Base-by-base conservation (phyloP, 2,113 vertebrate genomes). In the Ardeotis arabs region DNA sequence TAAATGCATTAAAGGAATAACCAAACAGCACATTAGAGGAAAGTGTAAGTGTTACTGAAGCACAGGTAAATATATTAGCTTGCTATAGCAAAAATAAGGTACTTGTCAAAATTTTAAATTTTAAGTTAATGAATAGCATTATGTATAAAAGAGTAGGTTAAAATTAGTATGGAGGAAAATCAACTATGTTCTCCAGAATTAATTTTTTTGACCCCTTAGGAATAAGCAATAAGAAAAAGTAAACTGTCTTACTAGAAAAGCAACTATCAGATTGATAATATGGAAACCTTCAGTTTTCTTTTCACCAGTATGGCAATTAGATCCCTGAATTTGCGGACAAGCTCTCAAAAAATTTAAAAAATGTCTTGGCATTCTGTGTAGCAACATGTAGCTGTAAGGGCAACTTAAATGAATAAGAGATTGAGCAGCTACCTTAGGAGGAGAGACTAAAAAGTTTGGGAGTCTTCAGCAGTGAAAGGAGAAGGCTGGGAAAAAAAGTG, bases 1-100 rank as follows among this genome's bases (percentile, higher is more conserved):
- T 67, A 92, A 84, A 74, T 77, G 41, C n/a, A 49, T 74, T 93
- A 64, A 94, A 94, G 22, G 23, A 95, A 82, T 83, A 89, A 91
- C 18, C n/a, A 94, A 83, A 45, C 14, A 92, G 33, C 52, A 67
- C 29, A 67, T 49, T 79, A 78, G 82, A 88, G n/a, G 28, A 39
- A 93, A 77, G 20, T n/a, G 3, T 60, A 86, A 76, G 16, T 58
- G 14, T 90, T 93, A 33, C 64, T 50, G 55, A 67, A 73, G 20
- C 23, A 80, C 55, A 63, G 23, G 20, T 80, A 77, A 91, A 59
- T 74, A 56, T 50, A 69, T 79, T 66, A 59, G 7, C 35, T 16
- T 84, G 33, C 29, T 55, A n/a, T 6, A 35, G 35, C 50, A 84
- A 90, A 92, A 84, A 69, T 33, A 35, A 88, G 37, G 13, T 50